Percentiles rank a stretch among this genome's conserved stretches.
phyloP scores from a whole-genome alignment of 2,888 invertebrate species.

The Lepidochitona cinerea region DNA sequence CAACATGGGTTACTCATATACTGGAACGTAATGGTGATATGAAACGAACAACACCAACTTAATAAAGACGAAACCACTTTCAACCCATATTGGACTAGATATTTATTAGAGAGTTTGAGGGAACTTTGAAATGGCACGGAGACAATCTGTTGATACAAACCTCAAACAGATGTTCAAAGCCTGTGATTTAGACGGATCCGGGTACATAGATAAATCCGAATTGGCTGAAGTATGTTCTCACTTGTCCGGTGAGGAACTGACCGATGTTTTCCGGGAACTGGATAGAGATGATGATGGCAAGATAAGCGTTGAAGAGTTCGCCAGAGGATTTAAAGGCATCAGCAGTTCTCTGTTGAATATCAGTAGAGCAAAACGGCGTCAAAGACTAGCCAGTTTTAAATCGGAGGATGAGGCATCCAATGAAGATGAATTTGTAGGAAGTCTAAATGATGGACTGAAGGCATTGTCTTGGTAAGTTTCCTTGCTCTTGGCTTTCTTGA shows the following conservation, averaged over 20 bases:
- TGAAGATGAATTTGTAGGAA: slow-evolving; percentile 45
- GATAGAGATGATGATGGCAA: slow-evolving; percentile 74
- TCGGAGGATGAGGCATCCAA: slow-evolving; percentile 36
- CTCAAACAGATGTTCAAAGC: slow-evolving; percentile 70
- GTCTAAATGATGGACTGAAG: slow-evolving; percentile 58
- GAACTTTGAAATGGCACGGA: neutral
- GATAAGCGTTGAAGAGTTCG: slow-evolving; percentile 74
- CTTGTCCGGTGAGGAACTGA: slow-evolving; percentile 71
- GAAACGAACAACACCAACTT: too few species aligned
- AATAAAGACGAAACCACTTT: too few species aligned
- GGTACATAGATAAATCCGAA: slow-evolving; percentile 72
- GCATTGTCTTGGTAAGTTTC: slow-evolving; percentile 59
- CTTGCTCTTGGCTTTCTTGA: neutral
- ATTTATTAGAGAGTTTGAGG: too few species aligned
- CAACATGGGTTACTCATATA: too few species aligned
- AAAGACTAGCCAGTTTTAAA: slow-evolving; percentile 38
- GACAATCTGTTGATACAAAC: neutral
- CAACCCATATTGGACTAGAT: too few species aligned
- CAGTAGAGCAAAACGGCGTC: slow-evolving; percentile 44
- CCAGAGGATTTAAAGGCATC: slow-evolving; percentile 71
- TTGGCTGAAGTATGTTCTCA: slow-evolving; percentile 72
- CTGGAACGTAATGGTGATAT: too few species aligned
- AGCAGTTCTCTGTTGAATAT: slow-evolving; percentile 40
- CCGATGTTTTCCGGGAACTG: slow-evolving; percentile 73
- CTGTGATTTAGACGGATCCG: slow-evolving; percentile 72